A percentile compares a stretch with the other conserved stretches of the same genome.
phyloP scores from a whole-genome alignment of 2,113 vertebrate genomes.

The Meles meles region DNA sequence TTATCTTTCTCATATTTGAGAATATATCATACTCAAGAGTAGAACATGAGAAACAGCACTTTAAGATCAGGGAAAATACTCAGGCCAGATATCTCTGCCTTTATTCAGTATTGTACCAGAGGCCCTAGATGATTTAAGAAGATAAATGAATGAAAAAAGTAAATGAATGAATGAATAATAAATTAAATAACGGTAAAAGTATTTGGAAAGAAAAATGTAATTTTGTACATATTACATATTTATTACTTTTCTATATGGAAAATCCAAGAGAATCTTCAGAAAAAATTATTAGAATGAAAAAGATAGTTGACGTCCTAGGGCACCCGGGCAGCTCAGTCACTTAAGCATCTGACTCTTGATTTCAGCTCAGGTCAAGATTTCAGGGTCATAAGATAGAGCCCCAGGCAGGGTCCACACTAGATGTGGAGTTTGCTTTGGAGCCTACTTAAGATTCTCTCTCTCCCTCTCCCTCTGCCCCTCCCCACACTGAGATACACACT shows the following conservation, averaged over 20 bases:
- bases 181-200: neutral
- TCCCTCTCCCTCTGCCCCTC: neutral
- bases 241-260: neutral
- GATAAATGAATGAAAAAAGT: neutral
- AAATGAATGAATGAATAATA: neutral
- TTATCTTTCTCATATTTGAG: neutral
- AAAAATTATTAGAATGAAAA: neutral
- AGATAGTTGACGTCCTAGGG: neutral
- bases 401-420: neutral
- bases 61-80: neutral
- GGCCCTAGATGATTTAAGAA: neutral
- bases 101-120: neutral
- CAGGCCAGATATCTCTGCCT: neutral
- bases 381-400: neutral
- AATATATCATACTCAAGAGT: neutral
- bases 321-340: neutral
- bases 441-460: neutral
- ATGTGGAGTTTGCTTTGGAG: too few species aligned
- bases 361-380: neutral
- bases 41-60: neutral
- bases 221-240: neutral
- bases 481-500: too few species aligned
- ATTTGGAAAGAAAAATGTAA: neutral
- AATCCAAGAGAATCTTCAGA: neutral
- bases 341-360: neutral